A percentile compares a stretch with the other conserved stretches of the same genome.
Evolutionary conservation across 2,797 vertebrate genomes (phyloP).

Genomic region (Protonibea diacanthus): DNA sequence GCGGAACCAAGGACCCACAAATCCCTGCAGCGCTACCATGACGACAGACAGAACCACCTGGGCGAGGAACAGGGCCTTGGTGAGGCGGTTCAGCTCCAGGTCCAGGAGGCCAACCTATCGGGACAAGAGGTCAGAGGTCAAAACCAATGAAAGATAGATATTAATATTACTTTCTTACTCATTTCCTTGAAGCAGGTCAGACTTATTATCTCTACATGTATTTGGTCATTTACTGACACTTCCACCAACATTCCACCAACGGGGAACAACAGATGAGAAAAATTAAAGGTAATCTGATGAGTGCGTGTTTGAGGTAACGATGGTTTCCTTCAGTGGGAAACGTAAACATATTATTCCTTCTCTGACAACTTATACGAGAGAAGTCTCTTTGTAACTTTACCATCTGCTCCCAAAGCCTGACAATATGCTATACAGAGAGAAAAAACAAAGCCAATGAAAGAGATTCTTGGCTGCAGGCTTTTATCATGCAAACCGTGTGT

Average conservation of each 20-base stretch:
- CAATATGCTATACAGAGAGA: constrained; percentile 48
- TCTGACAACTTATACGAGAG: constrained; percentile 21
- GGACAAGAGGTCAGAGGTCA: constrained; percentile 43
- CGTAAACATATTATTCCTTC: constrained; percentile 23
- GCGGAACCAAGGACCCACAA: constrained; percentile 94
- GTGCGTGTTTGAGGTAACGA: neutral
- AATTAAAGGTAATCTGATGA: neutral
- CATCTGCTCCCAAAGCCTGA: constrained; percentile 56
- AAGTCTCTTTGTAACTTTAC: constrained; percentile 38
- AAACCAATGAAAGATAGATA: neutral
- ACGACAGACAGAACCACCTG: constrained; percentile 91
- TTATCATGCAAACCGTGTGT: constrained; percentile 75
- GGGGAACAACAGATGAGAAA: no score
- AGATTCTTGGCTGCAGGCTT: constrained; percentile 57
- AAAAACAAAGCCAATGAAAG: constrained; percentile 60
- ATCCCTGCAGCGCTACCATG: constrained; percentile 96
- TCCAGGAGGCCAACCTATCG: constrained; percentile 94
- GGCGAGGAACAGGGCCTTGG: constrained; percentile 96
- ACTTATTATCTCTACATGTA: neutral
- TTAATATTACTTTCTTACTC: neutral
- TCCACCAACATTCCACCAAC: no score
- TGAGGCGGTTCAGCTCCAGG: constrained; percentile 95
- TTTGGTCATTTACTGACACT: no score
- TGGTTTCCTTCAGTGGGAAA: neutral
- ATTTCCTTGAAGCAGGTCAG: neutral